These are phyloP conservation scores for Trissoscelio sp. DNA, from an alignment of 2,888 invertebrate species.

Conservation along the genomic window DNA sequence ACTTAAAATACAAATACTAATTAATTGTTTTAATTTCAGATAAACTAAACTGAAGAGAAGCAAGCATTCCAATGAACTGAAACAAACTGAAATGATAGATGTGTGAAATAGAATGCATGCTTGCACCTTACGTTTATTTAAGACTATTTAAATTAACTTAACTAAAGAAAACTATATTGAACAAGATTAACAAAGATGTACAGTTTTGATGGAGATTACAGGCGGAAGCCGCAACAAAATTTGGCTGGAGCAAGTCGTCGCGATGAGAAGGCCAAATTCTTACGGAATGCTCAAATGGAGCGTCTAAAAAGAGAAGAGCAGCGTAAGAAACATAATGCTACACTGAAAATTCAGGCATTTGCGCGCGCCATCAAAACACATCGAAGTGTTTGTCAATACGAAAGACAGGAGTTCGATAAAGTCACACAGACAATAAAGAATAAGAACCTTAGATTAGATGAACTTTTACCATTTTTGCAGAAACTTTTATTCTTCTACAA, in stretches of 20 bases:
- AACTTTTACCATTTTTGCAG: conserved; percentile 86
- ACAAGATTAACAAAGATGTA: conserved; percentile 82
- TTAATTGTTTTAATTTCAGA: background rate
- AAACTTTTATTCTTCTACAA: conserved; percentile 92
- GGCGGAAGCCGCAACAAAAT: conserved; percentile 94
- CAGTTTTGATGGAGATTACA: conserved; percentile 95
- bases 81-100: conserved; percentile 7
- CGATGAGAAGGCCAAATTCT: conserved; percentile 88
- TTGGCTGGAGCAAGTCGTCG: conserved; percentile 93
- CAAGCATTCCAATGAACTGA: conserved; percentile 1
- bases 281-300: conserved; percentile 93
- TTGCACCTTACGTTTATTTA: background rate
- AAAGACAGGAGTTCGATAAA: conserved; percentile 89
- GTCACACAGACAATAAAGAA: conserved; percentile 84
- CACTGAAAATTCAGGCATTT: conserved; percentile 92
- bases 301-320: conserved; percentile 94
- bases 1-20: background rate
- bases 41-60: background rate
- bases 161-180: background rate
- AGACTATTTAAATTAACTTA: conserved; percentile 14
- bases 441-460: conserved; percentile 82
- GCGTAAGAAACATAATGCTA: conserved; percentile 89
- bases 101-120: conserved; percentile 1
- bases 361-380: conserved; percentile 90
- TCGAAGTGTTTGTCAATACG: conserved; percentile 87